A percentile compares a stretch with the other conserved stretches of the same genome.
Conservation (phyloP, 2,113 vertebrate genomes). For the Ceratotherium simum region DNA sequence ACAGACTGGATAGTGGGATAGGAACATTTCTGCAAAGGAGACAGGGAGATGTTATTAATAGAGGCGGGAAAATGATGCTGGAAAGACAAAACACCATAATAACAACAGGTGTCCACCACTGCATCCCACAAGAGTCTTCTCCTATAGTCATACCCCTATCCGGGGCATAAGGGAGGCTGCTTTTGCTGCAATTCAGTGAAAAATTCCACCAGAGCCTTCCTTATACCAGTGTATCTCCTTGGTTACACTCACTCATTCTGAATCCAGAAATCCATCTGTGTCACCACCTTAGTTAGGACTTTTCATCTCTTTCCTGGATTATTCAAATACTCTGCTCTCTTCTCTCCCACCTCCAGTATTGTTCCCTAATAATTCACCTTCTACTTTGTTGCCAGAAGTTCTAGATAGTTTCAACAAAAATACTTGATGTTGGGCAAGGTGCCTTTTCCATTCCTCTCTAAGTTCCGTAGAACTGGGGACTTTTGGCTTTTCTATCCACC, state of each 20-base stretch:
- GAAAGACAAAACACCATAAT: background rate
- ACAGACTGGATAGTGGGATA: too few relatives aligned
- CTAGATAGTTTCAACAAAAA: background rate
- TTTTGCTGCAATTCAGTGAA: background rate
- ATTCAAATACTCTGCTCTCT: background rate
- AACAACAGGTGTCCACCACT: background rate
- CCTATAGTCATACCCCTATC: background rate
- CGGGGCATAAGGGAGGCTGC: background rate
- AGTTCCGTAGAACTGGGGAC: background rate
- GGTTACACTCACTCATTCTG: background rate
- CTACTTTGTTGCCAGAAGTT: background rate
- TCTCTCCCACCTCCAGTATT: background rate
- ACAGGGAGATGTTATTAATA: background rate
- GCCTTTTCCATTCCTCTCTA: background rate
- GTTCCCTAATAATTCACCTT: background rate
- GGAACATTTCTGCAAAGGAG: background rate
- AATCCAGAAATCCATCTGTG: background rate
- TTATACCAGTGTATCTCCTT: rapidly evolving
- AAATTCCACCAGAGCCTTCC: background rate
- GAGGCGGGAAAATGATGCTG: background rate
- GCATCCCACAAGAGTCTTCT: background rate
- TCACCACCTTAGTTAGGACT: background rate
- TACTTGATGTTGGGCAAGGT: too few relatives aligned
- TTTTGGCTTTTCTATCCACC: background rate
- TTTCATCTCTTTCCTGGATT: background rate